Evolutionary conservation across 2,888 invertebrate species (phyloP).

Genomic region (Agrotis clavis): DNA sequence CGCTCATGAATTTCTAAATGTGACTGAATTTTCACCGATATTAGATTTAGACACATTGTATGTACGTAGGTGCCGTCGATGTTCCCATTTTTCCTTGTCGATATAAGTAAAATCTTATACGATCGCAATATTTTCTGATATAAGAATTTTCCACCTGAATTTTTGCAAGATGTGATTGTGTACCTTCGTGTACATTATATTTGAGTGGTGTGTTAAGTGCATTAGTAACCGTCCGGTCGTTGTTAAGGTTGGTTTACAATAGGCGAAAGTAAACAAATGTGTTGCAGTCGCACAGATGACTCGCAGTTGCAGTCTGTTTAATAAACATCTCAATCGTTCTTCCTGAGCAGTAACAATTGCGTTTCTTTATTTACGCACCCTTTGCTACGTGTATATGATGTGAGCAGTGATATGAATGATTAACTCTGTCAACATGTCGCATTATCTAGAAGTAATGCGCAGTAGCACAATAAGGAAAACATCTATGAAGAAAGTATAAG

Average conservation of each 20-base stretch:
- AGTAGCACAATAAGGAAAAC: slow-evolving; percentile 67
- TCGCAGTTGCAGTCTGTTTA: slow-evolving; percentile 80
- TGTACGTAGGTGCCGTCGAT: slow-evolving; percentile 7
- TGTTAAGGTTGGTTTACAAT: slow-evolving; percentile 64
- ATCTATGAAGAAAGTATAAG: slow-evolving; percentile 51
- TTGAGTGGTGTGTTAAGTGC: slow-evolving; percentile 18
- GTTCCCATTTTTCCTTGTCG: slow-evolving; percentile 14
- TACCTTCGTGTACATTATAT: slow-evolving; percentile 21
- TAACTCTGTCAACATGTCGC: slow-evolving; percentile 69
- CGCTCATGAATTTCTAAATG: slow-evolving; percentile 61
- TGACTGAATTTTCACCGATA: slow-evolving; percentile 62
- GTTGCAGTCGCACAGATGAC: slow-evolving; percentile 77
- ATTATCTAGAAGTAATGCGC: slow-evolving; percentile 71
- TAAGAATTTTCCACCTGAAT: slow-evolving; percentile 15
- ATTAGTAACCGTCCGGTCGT: slow-evolving; percentile 33
- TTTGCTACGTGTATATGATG: slow-evolving; percentile 69
- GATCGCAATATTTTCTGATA: slow-evolving; percentile 24
- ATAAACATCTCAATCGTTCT: slow-evolving; percentile 79
- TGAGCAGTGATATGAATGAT: slow-evolving; percentile 72
- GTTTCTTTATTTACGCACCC: slow-evolving; percentile 67
- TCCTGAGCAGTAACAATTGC: slow-evolving; percentile 65
- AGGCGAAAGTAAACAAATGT: slow-evolving; percentile 74
- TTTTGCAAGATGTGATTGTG: slow-evolving; percentile 12
- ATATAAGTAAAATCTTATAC: neutral
- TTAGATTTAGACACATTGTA: slow-evolving; percentile 54